Conservation (phyloP, 2,113 vertebrate genomes). For the Dicrurus megarhynchus region DNA sequence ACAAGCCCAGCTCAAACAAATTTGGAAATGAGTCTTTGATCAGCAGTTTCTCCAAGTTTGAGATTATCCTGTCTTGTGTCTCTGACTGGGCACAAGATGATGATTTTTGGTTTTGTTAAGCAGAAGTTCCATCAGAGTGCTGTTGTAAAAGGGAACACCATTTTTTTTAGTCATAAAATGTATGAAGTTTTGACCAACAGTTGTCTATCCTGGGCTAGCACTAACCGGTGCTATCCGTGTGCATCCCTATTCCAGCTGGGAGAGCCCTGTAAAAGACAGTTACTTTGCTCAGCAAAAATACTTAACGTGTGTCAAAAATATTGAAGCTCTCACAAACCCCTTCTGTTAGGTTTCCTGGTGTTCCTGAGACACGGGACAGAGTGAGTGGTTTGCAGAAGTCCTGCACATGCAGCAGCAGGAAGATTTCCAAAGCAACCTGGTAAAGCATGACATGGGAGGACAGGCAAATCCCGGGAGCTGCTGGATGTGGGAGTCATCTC, state of each 20-base stretch:
- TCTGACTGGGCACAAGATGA: not conserved
- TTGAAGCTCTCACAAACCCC: not conserved
- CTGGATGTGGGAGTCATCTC: rapidly evolving
- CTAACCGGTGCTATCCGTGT: rapidly evolving
- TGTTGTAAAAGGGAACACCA: not conserved
- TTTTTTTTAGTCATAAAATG: not conserved
- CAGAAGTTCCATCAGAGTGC: not conserved
- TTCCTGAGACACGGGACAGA: rapidly evolving
- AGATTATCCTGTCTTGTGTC: not conserved
- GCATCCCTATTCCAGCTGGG: not conserved
- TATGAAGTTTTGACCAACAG: not conserved
- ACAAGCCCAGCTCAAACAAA: not conserved
- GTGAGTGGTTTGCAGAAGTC: not conserved
- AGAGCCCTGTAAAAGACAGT: rapidly evolving
- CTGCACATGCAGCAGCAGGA: not conserved
- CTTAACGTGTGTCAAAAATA: rapidly evolving
- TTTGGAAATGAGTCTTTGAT: not conserved
- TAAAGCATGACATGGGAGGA: rapidly evolving
- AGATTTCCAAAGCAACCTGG: not conserved
- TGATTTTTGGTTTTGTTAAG: not conserved
- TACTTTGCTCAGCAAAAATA: not conserved
- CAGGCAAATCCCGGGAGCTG: not conserved
- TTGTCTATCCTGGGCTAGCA: not conserved
- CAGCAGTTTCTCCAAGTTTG: not conserved
- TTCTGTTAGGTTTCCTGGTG: not conserved